Base-by-base conservation (phyloP, 37 sponge, comb jelly and placozoan species). In the Halisarca cf. caerulea region DNA sequence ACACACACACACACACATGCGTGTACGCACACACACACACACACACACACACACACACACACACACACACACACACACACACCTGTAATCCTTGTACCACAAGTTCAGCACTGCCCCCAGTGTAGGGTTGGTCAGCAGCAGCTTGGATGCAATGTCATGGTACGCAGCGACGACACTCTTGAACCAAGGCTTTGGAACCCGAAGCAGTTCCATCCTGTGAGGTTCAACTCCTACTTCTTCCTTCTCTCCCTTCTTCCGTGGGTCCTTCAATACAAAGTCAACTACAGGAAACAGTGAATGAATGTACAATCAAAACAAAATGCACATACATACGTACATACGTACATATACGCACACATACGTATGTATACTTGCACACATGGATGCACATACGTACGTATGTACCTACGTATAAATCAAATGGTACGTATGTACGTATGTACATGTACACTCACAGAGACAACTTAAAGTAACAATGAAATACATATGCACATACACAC, bases 221-320 rank as follows among this genome's bases (percentile, higher is more conserved):
- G 91, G 82, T 28, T 85, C 72, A n/a, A 79, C 62, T 0, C 79
- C 45, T 11, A 79, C 71, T 7, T 33, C 24, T 2, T 74, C 80
- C 39, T 66, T 70, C 55, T 87, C 83, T 21, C 86, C 79, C 53
- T 90, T 90, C 74, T 83, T 86, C 27, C 91, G 90, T 25, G 99
- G 99, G 71, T 98, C 99, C 83, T 88, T 94, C 80, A 98, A 78
- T 7, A 98, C 99, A 85, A 98, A 98, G 84, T 98, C 99, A 58
- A 98, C 99, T 93, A 70, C 18, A 86, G n/a, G 6, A 62, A 15
- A 20, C 25, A 62, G n/a, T n/a, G n/a, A n/a, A n/a, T n/a, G n/a
- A n/a, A n/a, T n/a, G n/a, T n/a, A n/a, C n/a, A n/a, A n/a, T n/a
- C n/a, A n/a, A n/a, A n/a, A n/a, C n/a, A 55, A 55, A 55, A 68